Evolutionary conservation across 2,797 vertebrate genomes (phyloP).

Genomic region (Karalla daura): DNA sequence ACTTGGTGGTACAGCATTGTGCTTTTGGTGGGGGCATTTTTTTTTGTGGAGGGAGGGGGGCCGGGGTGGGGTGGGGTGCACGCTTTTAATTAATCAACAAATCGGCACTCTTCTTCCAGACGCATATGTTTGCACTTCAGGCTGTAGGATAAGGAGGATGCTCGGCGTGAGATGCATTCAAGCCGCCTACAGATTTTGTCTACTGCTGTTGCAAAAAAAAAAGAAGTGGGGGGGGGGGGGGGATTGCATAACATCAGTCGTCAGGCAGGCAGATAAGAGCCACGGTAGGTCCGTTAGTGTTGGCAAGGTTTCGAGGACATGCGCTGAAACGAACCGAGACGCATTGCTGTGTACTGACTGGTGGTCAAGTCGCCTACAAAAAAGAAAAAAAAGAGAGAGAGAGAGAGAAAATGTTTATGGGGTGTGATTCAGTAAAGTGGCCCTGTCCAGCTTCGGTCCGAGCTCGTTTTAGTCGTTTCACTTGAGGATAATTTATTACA

Average conservation of each 20-base stretch:
- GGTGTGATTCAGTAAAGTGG: conserved; percentile 91
- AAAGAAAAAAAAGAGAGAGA: too few relatives aligned
- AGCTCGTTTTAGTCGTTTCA: conserved; percentile 93
- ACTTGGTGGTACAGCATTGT: conserved; percentile 92
- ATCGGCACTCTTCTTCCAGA: conserved; percentile 89
- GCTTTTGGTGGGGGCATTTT: conserved; percentile 80
- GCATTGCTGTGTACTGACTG: conserved; percentile 40
- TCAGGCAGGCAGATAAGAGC: conserved; percentile 63
- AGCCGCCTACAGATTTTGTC: conserved; percentile 91
- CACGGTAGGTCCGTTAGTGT: conserved; percentile 40
- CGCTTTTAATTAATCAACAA: conserved; percentile 95
- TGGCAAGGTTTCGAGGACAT: conserved; percentile 46
- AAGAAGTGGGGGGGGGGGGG: too few relatives aligned
- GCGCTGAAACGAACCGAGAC: conserved; percentile 58
- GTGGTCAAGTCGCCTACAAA: conserved; percentile 69
- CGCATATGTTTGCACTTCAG: conserved; percentile 95
- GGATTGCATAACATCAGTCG: conserved; percentile 91
- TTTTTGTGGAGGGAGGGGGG: too few relatives aligned
- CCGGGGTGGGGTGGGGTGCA: too few relatives aligned
- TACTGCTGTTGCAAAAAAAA: conserved; percentile 88
- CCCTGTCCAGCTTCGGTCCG: conserved; percentile 84
- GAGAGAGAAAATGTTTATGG: conserved; percentile 78
- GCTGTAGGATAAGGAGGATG: conserved; percentile 89
- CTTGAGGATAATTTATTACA: conserved; percentile 99
- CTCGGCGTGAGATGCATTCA: conserved; percentile 77